Percentiles rank a stretch among this genome's conserved stretches.
Evolutionary conservation across 2,888 invertebrate genomes (phyloP).

Genomic region (Drosophila formosana): DNA sequence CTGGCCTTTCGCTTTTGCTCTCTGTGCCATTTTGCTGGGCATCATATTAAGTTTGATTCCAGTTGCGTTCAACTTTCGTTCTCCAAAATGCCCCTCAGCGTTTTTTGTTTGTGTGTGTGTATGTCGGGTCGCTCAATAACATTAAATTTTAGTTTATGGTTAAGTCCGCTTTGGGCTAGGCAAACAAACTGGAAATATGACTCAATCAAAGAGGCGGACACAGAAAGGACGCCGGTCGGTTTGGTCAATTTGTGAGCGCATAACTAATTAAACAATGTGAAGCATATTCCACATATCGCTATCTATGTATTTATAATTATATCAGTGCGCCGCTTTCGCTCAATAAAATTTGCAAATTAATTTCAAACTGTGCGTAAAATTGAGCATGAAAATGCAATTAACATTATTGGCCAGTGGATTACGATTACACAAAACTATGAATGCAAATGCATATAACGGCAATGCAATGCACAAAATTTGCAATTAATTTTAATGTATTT

Average conservation of each 20-base stretch:
- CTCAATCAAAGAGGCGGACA: conserved; percentile 40
- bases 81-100: conserved; percentile 18
- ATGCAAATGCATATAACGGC: conserved; percentile 19
- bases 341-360: conserved; percentile 55
- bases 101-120: conserved; percentile 19
- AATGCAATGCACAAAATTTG: conserved; percentile 31
- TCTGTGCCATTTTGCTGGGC: conserved; percentile 1
- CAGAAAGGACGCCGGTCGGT: not conserved
- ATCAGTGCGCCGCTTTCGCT: conserved; percentile 16
- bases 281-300: conserved; percentile 28
- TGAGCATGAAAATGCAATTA: conserved; percentile 67
- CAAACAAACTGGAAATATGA: conserved; percentile 36
- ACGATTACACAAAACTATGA: conserved; percentile 42
- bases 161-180: conserved; percentile 19
- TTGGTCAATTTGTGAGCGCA: conserved; percentile 2
- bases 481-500: conserved; percentile 56
- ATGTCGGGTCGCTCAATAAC: conserved; percentile 17
- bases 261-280: conserved; percentile 43
- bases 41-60: conserved; percentile 35
- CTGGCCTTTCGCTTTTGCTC: conserved; percentile 8
- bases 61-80: conserved; percentile 29
- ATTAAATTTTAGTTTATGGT: conserved; percentile 27
- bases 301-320: conserved; percentile 45
- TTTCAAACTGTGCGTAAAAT: conserved; percentile 54
- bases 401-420: conserved; percentile 65